Evolutionary conservation across 2,113 vertebrate genomes (phyloP), one percentile per base, ranked within the genome.

Genomic region (Nesogale talazaci): DNA sequence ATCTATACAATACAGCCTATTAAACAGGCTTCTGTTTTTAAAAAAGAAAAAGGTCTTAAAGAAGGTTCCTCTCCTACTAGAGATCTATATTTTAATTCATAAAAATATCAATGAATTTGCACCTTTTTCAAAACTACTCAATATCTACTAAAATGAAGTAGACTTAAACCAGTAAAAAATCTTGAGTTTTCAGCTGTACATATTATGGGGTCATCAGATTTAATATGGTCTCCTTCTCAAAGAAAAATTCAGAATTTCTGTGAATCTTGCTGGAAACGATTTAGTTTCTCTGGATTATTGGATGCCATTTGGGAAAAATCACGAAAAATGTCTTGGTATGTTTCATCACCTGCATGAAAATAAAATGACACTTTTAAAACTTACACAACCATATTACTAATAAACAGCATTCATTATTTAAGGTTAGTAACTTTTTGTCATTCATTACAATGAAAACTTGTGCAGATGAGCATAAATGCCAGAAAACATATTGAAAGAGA

Each of bases 301-400:
- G 99, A 99, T n/a, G 99, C 99, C 99, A 99, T 99, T 96, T 99
- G 99, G 87, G 99, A 98, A 98, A 99, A 99, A 96, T 99, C 99
- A 97, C 99, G 99, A 96, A 99, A 99, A 96, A 99, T 99, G 97
- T 99, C 99, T 97, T 99, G 99, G 96, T 99, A 99, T 74, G 99
- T 99, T 98, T 99, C 99, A 88, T 99, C 99, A 94, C 99, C 99
- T 99, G 98, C 75, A 94, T 74, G 38, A 89, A 87, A 98, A 95
- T 89, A 96, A 93, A 94, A 96, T 76, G 63, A 96, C 88, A 97
- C 1, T 38, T 42, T 93, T 70, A 88, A 89, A 91, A 86, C 77
- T 8, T 74, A 90, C 22, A 90, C 80, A 91, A 79, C 40, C 46
- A 42, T 84, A 88, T n/a, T 27, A 42, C 75, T 74, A 94, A 93